Evolutionary conservation across 2,888 invertebrate species (phyloP), one percentile per base, ranked within the genome.

Genomic region (Apotomis betuletana): DNA sequence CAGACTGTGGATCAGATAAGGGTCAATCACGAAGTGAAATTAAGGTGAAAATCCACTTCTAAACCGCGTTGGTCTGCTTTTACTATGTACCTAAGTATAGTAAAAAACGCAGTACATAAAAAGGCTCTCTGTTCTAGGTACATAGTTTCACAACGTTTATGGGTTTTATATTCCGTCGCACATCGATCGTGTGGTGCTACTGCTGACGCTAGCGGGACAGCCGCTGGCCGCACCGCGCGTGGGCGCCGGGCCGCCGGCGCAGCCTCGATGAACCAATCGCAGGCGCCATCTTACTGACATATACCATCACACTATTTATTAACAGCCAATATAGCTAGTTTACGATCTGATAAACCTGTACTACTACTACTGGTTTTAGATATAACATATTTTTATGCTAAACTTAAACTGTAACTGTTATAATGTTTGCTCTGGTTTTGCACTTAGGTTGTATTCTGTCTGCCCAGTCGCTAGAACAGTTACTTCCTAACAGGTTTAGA

Each of bases 291-390:
- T 84, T 85, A 84, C 85, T 85, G 86, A 87, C 84, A 83, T 83
- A 88, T 84, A 75, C 79, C 80, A 83, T 83, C 81, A 81, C 81
- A 80, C 80, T 87, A 85, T 87, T 87, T 86, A 87, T 88, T 85
- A 82, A 80, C 79, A 77, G 79, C 78, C 81, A n/a, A n/a, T 76
- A 81, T 82, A 80, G 79, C 79, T 82, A 82, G 80, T 86, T 85
- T 85, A 87, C 82, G 75, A 75, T 75, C 74, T 77, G 81, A 81
- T 81, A 83, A 78, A 78, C 77, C 75, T 77, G 73, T 75, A 77
- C 76, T 70, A 76, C 78, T 78, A 81, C 85, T 82, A 82, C 80
- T 76, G 79, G 78, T 77, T 80, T 75, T 73, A 27, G 27, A 27
- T 27, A 72, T 75, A 76, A 75, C 60, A 69, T 69, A 55, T 55